Evolutionary conservation across 30 jellyfish, hydroid and myxozoan genomes (phyloP), one percentile per base, ranked within the genome.

Genomic region (Aurelia aurita): DNA sequence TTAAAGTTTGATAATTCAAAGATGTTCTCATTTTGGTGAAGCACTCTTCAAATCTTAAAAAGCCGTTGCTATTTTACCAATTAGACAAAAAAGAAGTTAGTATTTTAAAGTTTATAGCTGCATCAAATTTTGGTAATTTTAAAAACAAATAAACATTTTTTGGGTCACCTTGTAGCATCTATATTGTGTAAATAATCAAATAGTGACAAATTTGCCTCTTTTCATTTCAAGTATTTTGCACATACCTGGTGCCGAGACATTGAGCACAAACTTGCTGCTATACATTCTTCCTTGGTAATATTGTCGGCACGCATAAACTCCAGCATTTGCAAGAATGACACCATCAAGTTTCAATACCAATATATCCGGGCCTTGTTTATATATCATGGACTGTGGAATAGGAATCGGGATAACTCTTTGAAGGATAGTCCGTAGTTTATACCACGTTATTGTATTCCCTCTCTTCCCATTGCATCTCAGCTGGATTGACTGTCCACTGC

Each of bases 381-480:
- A 19, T 0, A 61, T 29, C 72, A 58, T 72, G 5, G 84, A 45
- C 16, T 29, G 27, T 13, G 88, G 79, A 58, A 58, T 34, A 18
- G 67, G 28, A 39, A 39, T 39, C 51, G 51, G 13, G 13, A 39
- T 15, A 39, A 7, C 18, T 12, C 49, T 32, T 23, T 18, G 27
- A 39, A 27, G 53, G 3, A 60, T 72, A 25, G 74, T 57, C 22
- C 19, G 44, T 72, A 63, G 31, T 64, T 88, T 79, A 10, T 27
- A 67, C 96, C 96, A 88, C 28, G 47, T n/a, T 25, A 70, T 14
- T 20, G 59, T 2, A 44, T 80, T 83, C 19, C 21, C 81, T 22
- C 32, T 62, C 18, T 51, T 47, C 14, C 72, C 23, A 14, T 79
- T 35, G 58, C 96, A 88, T 21, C 29, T 28, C 15, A 88, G 39